These are phyloP conservation scores for Toxonevra muliebris DNA, from an alignment of 2,888 invertebrate genomes.

Conservation along the genomic window DNA sequence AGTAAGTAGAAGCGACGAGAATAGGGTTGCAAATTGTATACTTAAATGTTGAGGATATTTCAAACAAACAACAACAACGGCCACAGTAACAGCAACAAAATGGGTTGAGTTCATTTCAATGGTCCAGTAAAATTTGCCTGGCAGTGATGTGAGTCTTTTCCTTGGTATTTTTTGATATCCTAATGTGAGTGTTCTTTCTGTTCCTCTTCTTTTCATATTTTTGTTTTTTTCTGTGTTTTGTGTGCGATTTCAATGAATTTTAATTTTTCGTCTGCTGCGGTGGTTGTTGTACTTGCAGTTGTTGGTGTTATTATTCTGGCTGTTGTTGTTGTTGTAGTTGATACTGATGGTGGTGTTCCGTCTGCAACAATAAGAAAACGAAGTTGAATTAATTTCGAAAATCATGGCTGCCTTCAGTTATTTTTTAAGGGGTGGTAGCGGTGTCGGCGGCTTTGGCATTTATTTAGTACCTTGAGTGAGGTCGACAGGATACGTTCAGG, in stretches of 20 bases:
- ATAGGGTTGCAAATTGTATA: too few relatives aligned
- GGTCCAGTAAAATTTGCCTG: background rate
- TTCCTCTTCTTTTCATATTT: conserved; percentile 14
- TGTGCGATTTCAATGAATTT: conserved; percentile 53
- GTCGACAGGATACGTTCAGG: conserved; percentile 43
- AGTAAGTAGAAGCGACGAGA: too few relatives aligned
- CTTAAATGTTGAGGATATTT: too few relatives aligned
- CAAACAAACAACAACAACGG: too few relatives aligned
- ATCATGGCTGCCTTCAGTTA: conserved; percentile 52
- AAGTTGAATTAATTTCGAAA: conserved; percentile 59
- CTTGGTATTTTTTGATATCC: conserved; percentile 24
- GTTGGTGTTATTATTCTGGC: conserved; percentile 1
- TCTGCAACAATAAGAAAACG: conserved; percentile 48
- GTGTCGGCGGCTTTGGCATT: conserved; percentile 13
- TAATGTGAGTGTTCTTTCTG: conserved; percentile 28
- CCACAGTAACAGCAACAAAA: too few relatives aligned
- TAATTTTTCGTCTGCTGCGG: conserved; percentile 53
- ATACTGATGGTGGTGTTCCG: background rate
- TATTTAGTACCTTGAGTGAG: conserved; percentile 36
- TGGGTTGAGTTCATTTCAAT: too few relatives aligned
- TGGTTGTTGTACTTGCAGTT: conserved; percentile 13
- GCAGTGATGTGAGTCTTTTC: background rate
- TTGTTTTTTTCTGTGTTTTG: background rate
- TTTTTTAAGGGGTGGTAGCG: conserved; percentile 26
- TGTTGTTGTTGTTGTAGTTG: background rate